Evolutionary conservation across 2,113 vertebrate species (phyloP), one percentile per base, ranked within the genome.

Genomic region (Embiotoca jacksoni): DNA sequence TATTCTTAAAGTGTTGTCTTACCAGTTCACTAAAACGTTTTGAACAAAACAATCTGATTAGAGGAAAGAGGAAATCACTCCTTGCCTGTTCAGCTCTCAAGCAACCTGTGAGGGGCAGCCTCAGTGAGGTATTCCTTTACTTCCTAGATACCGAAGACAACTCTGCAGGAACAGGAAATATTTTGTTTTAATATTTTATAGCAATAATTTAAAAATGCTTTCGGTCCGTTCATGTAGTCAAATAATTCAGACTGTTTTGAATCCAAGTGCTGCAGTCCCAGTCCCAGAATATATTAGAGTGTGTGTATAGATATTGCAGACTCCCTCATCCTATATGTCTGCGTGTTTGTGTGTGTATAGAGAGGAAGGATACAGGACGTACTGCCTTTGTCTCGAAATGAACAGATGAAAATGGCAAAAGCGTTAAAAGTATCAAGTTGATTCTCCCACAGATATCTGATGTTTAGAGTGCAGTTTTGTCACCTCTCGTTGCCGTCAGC

Each of bases 401-500:
- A 77, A 52, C 67, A 46, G 52, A 74, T 77, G 76, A 59, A 65
- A 49, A 32, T 8, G 0, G 47, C 37, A 55, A 50, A 77, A 58
- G 13, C 7, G 16, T 81, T 70, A 36, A 56, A 75, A 41, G 33
- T 46, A 53, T 74, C 58, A 66, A 67, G 57, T 84, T 2, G 15
- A 1, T 72, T 74, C 73, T 64, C 55, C 11, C 33, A 58, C 66
- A 74, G 60, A 66, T 62, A 75, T 52, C 53, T 63, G 63, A 32
- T 75, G 72, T 66, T 80, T 41, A 55, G 69, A 77, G 54, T 47
- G 16, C 6, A 3, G n/a, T 60, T 80, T 74, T 72, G 72, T 63
- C 75, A 72, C 77, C 69, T 83, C 70, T 64, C 72, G 71, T 56
- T 47, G 35, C 46, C 32, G 5, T 30, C 71, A 72, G 75, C 75